These are phyloP conservation scores for Coreius guichenoti DNA, from an alignment of 2,797 vertebrate species.

Conservation along the genomic window DNA sequence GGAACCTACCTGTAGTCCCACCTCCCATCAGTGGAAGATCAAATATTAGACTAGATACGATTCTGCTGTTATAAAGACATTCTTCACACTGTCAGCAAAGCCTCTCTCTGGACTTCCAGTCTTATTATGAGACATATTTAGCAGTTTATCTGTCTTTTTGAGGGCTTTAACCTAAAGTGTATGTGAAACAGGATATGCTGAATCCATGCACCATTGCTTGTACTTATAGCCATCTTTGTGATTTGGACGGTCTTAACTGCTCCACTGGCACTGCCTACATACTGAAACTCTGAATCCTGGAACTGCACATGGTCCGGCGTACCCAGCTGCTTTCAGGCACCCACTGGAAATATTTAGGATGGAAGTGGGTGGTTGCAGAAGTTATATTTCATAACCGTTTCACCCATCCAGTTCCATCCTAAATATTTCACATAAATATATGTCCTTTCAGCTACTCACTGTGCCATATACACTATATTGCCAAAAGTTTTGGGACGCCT, in stretches of 20 bases:
- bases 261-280: background rate
- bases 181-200: constrained; percentile 11
- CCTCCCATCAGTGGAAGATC: background rate
- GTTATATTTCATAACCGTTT: background rate
- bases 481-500: too few species aligned
- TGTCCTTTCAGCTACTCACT: background rate
- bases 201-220: background rate
- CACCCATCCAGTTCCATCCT: background rate
- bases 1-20: background rate
- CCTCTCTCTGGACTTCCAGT: background rate
- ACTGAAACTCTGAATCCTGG: constrained; percentile 30
- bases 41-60: constrained; percentile 8
- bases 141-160: constrained; percentile 9
- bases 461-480: background rate
- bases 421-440: background rate
- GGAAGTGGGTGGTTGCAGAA: background rate
- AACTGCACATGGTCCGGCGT: constrained; percentile 18
- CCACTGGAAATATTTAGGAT: constrained; percentile 16
- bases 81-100: constrained; percentile 30
- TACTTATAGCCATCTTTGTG: constrained; percentile 25
- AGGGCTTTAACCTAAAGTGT: background rate
- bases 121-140: constrained; percentile 11
- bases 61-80: constrained; percentile 35
- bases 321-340: constrained; percentile 47
- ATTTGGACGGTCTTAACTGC: constrained; percentile 1